Conservation (phyloP, 2,888 invertebrate species). For the Dynastes tityus region DNA sequence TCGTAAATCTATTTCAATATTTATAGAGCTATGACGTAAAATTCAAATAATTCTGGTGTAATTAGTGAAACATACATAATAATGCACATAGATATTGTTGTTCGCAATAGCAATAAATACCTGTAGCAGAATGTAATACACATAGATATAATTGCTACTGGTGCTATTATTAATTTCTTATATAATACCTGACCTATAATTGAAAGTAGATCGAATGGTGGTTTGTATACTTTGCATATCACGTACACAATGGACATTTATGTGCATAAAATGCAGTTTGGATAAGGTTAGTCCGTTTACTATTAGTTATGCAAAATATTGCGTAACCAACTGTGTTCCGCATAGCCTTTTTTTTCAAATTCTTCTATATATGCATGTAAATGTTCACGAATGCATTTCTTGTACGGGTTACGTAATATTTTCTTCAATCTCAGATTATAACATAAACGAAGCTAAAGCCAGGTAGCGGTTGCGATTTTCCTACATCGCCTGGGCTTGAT, state of each 20-base stretch:
- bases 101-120: too few species aligned
- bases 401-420: conserved; percentile 8
- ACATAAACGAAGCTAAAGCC: not conserved
- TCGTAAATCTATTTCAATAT: too few species aligned
- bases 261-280: conserved; percentile 20
- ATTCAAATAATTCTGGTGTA: too few species aligned
- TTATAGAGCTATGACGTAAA: too few species aligned
- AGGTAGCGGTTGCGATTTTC: conserved; percentile 2
- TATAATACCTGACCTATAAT: conserved; percentile 31
- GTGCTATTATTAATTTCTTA: conserved; percentile 12
- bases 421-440: conserved; percentile 15
- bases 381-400: not conserved
- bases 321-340: conserved; percentile 31
- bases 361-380: not conserved
- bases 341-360: conserved; percentile 18
- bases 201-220: conserved; percentile 1
- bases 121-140: not conserved
- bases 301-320: conserved; percentile 13
- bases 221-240: not conserved
- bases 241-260: not conserved
- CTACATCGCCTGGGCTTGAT: not conserved
- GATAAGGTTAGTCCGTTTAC: conserved; percentile 12
- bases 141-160: not conserved
- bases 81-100: too few species aligned
- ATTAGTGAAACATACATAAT: too few species aligned